Base-by-base conservation (phyloP, 1,140 invertebrate genomes). In the Drosophila tani region DNA sequence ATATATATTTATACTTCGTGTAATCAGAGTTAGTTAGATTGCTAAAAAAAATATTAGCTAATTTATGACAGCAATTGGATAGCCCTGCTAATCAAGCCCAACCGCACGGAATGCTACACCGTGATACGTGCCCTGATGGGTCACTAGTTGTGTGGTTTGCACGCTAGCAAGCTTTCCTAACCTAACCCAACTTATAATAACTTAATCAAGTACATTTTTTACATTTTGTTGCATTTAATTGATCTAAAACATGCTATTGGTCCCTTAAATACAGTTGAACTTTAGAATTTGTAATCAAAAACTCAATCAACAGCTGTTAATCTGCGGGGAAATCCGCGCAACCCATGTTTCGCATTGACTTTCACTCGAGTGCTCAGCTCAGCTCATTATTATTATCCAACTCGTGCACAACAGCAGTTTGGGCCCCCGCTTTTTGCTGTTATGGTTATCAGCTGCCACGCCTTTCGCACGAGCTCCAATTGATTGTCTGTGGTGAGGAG, bases 371-470 rank as follows among this genome's bases (percentile, higher is more conserved):
- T 50, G 40, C 40, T 24, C 41, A 38, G 46, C 53, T 71, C 58
- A 59, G 46, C 53, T 71, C 58, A 60, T 73, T 73, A 60, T 35
- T 73, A 73, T 73, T 73, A 73, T 27, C 66, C 53, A 50, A 73
- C n/a, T 50, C 14, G 64, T 68, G 35, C 35, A 67, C 15, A 50
- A 40, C 24, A 49, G 29, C 45, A 40, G 11, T 51, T 67, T 67
- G 17, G n/a, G 21, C 32, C 35, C 11, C 45, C 35, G 7, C 19
- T 43, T 17, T 38, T 53, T 68, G 67, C 70, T 73, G 66, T 73
- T 58, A 68, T 68, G 63, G 53, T 59, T 73, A 73, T 73, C 66
- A 71, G 53, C 14, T 27, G 45, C 66, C 50, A 47, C 67, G 67
- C 69, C 53, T 50, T 32, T 59, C 38, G 38, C 69, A 49, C 66